Conservation (phyloP, 1,140 invertebrate genomes). For the Ylistrum balloti region DNA sequence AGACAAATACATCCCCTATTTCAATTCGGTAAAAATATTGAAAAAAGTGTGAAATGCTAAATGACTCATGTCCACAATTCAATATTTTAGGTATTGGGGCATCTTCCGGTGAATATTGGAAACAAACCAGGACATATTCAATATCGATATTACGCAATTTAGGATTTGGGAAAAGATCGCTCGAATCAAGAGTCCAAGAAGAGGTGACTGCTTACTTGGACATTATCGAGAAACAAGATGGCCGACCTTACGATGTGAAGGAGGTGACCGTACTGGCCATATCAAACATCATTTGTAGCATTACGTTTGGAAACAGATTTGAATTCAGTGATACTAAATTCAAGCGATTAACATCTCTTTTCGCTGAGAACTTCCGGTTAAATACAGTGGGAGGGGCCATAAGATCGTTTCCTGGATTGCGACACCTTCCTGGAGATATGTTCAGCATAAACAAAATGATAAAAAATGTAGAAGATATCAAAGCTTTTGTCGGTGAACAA, state of each 20-base stretch:
- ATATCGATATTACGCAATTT: conserved; percentile 88
- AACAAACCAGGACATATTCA: conserved; percentile 90
- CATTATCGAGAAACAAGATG: conserved; percentile 44
- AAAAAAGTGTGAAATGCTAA: too few relatives aligned
- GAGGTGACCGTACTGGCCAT: conserved; percentile 85
- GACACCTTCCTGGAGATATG: conserved; percentile 64
- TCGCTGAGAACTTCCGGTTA: conserved; percentile 45
- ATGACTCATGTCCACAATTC: too few relatives aligned
- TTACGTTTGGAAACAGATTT: conserved; percentile 94
- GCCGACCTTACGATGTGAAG: conserved; percentile 32
- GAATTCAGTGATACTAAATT: conserved; percentile 82
- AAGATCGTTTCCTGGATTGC: background rate
- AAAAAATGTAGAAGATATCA: background rate
- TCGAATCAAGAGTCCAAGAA: conserved; percentile 87
- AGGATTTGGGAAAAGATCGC: conserved; percentile 88
- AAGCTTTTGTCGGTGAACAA: background rate
- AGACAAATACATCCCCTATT: too few relatives aligned
- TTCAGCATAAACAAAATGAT: background rate
- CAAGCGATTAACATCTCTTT: conserved; percentile 25
- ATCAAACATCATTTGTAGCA: conserved; percentile 94
- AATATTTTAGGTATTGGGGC: conserved; percentile 63
- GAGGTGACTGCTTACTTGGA: conserved; percentile 76
- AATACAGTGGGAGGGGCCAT: background rate
- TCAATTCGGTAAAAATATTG: too few relatives aligned
- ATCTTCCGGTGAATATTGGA: conserved; percentile 91